Conservation (phyloP, 2,797 vertebrate species). For the Phrynocephalus guinanensis region DNA sequence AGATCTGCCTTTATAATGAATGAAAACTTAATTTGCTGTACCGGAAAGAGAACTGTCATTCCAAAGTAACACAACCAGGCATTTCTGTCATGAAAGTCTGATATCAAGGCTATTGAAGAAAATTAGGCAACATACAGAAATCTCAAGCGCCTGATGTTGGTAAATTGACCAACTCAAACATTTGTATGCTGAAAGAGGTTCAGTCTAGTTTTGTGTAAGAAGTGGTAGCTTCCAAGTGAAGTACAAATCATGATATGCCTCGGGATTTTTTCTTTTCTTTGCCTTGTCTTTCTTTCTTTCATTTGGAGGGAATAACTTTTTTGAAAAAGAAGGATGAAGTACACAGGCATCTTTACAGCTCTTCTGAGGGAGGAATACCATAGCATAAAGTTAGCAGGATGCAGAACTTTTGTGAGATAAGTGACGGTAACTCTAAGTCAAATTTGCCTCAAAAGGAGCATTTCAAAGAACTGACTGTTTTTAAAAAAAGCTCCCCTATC, state of each 20-base stretch:
- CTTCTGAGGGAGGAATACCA: conserved; percentile 47
- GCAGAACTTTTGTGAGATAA: conserved; percentile 37
- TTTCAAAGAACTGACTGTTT: conserved; percentile 21
- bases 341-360: conserved; percentile 46
- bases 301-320: conserved; percentile 24
- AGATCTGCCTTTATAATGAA: background rate
- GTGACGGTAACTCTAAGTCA: conserved; percentile 28
- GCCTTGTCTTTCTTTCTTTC: too few species aligned
- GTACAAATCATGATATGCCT: conserved; percentile 40
- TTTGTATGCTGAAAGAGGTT: background rate
- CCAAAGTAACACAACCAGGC: background rate
- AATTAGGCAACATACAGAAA: background rate
- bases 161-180: background rate
- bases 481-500: conserved; percentile 35
- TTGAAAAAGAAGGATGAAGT: conserved; percentile 23
- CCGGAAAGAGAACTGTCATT: background rate
- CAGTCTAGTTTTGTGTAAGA: background rate
- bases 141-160: background rate
- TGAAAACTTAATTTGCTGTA: background rate
- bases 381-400: conserved; percentile 50
- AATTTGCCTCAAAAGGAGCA: conserved; percentile 30
- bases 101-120: background rate
- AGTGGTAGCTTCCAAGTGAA: background rate
- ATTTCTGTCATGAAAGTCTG: background rate
- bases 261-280: conserved; percentile 32